A percentile compares a stretch with the other conserved stretches of the same genome.
Conservation (phyloP, 2,113 vertebrate genomes). For the Ovis canadensis region DNA sequence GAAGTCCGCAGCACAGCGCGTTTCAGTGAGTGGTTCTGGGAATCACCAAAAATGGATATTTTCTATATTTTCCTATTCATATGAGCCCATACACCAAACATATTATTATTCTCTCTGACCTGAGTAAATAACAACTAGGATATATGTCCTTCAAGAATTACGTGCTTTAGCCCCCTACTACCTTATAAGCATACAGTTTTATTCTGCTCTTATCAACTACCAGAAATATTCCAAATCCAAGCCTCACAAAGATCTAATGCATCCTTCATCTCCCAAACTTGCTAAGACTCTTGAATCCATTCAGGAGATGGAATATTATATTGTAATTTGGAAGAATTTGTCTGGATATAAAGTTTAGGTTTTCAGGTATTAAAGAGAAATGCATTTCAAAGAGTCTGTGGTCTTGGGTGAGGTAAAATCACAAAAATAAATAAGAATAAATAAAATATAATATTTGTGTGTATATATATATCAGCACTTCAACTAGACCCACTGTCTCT, state of each 20-base stretch:
- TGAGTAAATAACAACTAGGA: background rate
- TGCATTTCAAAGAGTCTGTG: background rate
- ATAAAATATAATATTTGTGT: background rate
- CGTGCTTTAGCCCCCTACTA: background rate
- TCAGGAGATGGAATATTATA: background rate
- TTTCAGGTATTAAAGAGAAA: background rate
- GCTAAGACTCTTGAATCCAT: background rate
- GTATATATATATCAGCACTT: background rate
- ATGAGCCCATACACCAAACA: background rate
- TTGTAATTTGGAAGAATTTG: background rate
- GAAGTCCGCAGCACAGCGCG: background rate
- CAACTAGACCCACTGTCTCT: background rate
- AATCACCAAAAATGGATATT: background rate
- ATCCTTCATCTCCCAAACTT: background rate
- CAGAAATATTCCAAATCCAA: background rate
- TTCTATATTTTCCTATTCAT: background rate
- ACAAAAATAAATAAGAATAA: background rate
- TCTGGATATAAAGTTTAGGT: background rate
- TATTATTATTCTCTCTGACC: background rate
- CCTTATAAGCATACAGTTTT: background rate
- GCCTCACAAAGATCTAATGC: background rate
- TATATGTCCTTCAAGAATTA: background rate
- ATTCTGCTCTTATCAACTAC: background rate
- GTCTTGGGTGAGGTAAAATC: background rate
- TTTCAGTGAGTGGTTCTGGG: background rate